phyloP scores from a whole-genome alignment of 2,113 vertebrate species.

The Odocoileus hemionus region DNA sequence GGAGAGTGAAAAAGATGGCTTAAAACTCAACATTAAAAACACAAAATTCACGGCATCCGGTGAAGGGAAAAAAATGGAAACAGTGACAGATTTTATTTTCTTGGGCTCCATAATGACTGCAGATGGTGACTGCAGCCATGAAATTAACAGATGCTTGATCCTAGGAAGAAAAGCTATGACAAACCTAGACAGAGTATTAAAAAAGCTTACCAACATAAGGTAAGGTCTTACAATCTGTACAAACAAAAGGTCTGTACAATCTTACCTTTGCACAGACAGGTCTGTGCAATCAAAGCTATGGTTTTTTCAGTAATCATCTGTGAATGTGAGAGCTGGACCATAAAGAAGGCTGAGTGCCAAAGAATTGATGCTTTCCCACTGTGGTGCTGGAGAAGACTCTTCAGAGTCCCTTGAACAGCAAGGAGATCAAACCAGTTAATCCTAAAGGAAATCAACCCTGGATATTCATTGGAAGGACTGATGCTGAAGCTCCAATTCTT shows the following conservation, averaged over 20 bases:
- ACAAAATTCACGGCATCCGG: rapidly evolving
- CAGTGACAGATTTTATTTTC: neutral
- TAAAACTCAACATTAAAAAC: neutral
- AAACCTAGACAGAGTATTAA: neutral
- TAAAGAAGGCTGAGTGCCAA: neutral
- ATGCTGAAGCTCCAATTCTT: neutral
- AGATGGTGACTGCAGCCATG: neutral
- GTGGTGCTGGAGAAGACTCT: neutral
- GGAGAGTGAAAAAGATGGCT: neutral
- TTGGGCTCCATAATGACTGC: neutral
- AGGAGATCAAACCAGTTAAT: neutral
- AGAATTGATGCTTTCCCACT: neutral
- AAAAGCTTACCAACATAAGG: neutral
- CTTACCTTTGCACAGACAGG: too few species aligned
- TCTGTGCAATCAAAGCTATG: neutral
- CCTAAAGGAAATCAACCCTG: neutral
- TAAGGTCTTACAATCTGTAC: too few species aligned
- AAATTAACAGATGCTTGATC: neutral
- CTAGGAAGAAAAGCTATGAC: neutral
- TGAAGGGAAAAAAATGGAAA: neutral
- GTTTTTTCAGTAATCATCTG: neutral
- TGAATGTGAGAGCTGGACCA: neutral
- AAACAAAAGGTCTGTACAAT: neutral
- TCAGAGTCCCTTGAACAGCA: neutral
- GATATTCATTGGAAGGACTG: neutral